Percentiles rank a stretch among this genome's conserved stretches.
phyloP scores from a whole-genome alignment of 2,797 vertebrate genomes.

The Kryptopterus vitreolus region DNA sequence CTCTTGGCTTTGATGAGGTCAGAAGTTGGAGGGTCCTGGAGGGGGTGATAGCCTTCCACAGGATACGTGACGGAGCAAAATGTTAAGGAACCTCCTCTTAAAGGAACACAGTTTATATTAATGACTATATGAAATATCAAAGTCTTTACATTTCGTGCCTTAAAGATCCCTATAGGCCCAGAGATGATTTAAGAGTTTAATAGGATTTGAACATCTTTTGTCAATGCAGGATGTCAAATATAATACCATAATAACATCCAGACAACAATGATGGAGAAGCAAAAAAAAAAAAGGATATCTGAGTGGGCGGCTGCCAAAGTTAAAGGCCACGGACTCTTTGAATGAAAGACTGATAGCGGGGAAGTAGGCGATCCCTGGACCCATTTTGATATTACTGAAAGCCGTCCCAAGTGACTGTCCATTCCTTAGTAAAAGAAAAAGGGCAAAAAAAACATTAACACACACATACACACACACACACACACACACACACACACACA shows the following conservation, averaged over 20 bases:
- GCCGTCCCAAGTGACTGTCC: conserved; percentile 90
- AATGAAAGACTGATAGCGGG: conserved; percentile 98
- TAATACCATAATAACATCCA: neutral
- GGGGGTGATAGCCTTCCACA: conserved; percentile 86
- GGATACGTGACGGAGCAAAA: conserved; percentile 79
- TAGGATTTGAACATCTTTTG: neutral
- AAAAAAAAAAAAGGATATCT: conserved; percentile 85
- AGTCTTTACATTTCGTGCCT: neutral
- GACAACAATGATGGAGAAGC: neutral
- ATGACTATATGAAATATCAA: neutral
- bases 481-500: neutral
- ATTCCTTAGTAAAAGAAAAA: conserved; percentile 72
- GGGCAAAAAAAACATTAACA: neutral
- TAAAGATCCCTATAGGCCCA: neutral
- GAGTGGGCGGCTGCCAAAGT: conserved; percentile 93
- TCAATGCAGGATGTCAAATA: neutral
- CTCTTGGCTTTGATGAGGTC: conserved; percentile 86
- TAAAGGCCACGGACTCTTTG: conserved; percentile 98
- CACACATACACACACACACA: conserved; percentile 1
- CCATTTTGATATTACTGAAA: conserved; percentile 89
- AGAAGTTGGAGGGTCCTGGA: conserved; percentile 85
- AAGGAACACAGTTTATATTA: neutral
- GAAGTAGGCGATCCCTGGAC: conserved; percentile 91
- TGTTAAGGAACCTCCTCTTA: conserved; percentile 69
- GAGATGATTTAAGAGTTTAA: neutral